Percentiles rank a stretch among this genome's conserved stretches.
Evolutionary conservation across 2,888 invertebrate species (phyloP).

Genomic region (Omphaloscelis lunosa): DNA sequence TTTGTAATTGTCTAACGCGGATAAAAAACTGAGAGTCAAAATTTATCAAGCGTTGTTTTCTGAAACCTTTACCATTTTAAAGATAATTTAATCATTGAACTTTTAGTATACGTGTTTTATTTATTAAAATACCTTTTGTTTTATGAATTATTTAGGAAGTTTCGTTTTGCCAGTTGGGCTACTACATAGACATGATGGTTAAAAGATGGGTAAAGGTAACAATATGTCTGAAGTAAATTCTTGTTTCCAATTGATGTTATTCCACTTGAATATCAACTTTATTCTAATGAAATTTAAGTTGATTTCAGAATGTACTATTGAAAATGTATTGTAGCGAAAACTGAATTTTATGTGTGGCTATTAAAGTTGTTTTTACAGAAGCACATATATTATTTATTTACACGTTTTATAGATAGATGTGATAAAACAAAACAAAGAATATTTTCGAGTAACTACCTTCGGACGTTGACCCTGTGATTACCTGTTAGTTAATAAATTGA

Average conservation of each 20-base stretch:
- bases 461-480: not conserved
- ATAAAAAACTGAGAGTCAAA: too few species aligned
- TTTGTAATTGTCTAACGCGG: too few species aligned
- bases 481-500: not conserved
- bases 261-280: not conserved
- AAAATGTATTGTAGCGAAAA: not conserved
- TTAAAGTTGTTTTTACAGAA: too few species aligned
- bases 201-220: not conserved
- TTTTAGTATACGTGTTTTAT: too few species aligned
- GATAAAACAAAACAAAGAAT: not conserved
- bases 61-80: too few species aligned
- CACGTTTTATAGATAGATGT: not conserved
- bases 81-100: too few species aligned
- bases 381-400: not conserved
- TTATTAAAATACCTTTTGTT: too few species aligned
- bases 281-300: not conserved
- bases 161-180: too few species aligned
- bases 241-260: not conserved
- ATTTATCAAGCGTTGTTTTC: too few species aligned
- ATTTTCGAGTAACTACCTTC: not conserved
- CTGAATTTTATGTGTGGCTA: too few species aligned
- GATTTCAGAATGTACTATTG: not conserved
- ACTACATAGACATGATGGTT: not conserved
- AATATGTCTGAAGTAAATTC: not conserved
- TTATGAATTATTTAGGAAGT: too few species aligned